Conservation (phyloP, 1,140 invertebrate genomes). For the Drosophila watanabei region DNA sequence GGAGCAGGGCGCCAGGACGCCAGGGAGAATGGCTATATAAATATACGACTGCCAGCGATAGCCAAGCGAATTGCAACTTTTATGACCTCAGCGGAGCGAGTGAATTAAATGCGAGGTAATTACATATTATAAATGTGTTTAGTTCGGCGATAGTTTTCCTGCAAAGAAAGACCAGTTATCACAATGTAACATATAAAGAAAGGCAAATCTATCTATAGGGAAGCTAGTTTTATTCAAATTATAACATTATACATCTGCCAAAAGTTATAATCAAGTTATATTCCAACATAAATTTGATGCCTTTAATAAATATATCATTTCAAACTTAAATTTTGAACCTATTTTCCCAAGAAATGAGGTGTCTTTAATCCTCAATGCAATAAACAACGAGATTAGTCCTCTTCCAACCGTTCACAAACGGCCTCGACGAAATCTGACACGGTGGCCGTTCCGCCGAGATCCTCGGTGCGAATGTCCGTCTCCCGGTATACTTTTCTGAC, state of each 20-base stretch:
- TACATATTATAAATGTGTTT: slow-evolving; percentile 69
- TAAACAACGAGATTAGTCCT: background rate
- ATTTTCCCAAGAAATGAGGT: too few species aligned
- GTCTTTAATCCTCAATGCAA: background rate
- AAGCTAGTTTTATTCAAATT: background rate
- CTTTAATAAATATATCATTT: background rate
- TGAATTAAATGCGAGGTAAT: slow-evolving; percentile 74
- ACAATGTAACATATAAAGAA: slow-evolving; percentile 13
- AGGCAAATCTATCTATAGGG: background rate
- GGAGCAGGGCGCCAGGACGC: background rate
- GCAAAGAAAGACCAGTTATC: slow-evolving; percentile 11
- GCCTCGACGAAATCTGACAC: slow-evolving; percentile 58
- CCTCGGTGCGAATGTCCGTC: slow-evolving; percentile 53
- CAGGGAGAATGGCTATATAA: slow-evolving; percentile 62
- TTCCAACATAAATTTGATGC: background rate
- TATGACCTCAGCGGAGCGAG: slow-evolving; percentile 54
- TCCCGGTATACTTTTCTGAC: slow-evolving; percentile 48
- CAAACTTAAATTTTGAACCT: background rate
- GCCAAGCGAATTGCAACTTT: slow-evolving; percentile 63
- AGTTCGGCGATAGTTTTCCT: slow-evolving; percentile 44
- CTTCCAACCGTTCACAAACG: slow-evolving; percentile 31
- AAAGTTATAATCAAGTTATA: background rate
- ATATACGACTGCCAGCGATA: slow-evolving; percentile 69
- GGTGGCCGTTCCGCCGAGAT: slow-evolving; percentile 53
- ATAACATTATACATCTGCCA: background rate